A percentile compares a stretch with the other conserved stretches of the same genome.
phyloP scores from a whole-genome alignment of 1,140 invertebrate species.

The Papilio polyxenes region DNA sequence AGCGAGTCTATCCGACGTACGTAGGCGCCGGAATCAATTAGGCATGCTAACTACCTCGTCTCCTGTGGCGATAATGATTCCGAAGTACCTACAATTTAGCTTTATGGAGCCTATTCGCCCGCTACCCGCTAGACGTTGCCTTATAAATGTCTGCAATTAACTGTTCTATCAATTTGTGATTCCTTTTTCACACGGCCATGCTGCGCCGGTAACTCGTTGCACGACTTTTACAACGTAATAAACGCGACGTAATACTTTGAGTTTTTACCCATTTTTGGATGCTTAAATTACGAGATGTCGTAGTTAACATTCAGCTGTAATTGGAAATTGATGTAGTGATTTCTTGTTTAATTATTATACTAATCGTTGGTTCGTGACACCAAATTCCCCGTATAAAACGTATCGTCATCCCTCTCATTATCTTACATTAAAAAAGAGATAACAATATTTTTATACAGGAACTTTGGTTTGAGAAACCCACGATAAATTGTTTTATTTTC shows the following conservation, averaged over 20 bases:
- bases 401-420: too few relatives aligned
- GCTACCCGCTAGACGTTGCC: slow-evolving; percentile 37
- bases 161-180: slow-evolving; percentile 41
- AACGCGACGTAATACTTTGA: background rate
- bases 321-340: background rate
- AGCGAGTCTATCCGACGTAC: slow-evolving; percentile 40
- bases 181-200: slow-evolving; percentile 38
- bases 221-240: slow-evolving; percentile 8
- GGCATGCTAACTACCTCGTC: slow-evolving; percentile 53
- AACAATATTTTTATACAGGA: too few relatives aligned
- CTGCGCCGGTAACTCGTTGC: slow-evolving; percentile 17
- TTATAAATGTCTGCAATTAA: slow-evolving; percentile 46
- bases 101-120: slow-evolving; percentile 14
- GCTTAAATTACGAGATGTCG: background rate
- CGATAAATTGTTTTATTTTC: too few relatives aligned
- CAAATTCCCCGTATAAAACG: too few relatives aligned
- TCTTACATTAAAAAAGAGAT: too few relatives aligned
- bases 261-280: background rate
- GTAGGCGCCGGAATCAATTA: slow-evolving; percentile 65
- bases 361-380: too few relatives aligned
- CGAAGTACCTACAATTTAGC: slow-evolving; percentile 44
- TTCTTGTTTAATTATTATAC: too few relatives aligned
- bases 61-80: slow-evolving; percentile 56
- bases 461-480: too few relatives aligned
- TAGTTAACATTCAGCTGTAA: background rate